Evolutionary conservation across 1,140 invertebrate genomes (phyloP).

Genomic region (Geopemphigus sp.): DNA sequence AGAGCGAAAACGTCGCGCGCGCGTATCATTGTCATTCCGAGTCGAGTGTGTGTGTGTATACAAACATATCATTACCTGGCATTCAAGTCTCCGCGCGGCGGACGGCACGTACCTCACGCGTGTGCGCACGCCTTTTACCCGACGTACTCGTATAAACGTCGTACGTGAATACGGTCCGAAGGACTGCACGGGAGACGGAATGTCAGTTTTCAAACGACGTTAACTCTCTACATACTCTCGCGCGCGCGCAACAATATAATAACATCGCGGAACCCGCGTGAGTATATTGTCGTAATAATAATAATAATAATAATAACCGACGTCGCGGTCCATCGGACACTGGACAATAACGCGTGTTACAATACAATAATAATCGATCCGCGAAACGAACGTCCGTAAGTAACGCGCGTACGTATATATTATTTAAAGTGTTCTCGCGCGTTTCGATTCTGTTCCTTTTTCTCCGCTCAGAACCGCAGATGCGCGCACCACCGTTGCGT

Average conservation of each 20-base stretch:
- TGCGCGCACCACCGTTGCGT: not conserved
- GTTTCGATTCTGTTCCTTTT: constrained; percentile 20
- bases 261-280: not conserved
- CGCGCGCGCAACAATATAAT: not conserved
- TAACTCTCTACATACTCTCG: not conserved
- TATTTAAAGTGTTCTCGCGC: constrained; percentile 40
- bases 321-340: not conserved
- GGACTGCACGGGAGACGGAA: not conserved
- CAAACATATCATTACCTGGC: constrained; percentile 37
- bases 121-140: too few relatives aligned
- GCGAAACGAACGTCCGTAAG: not conserved
- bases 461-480: not conserved
- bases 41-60: constrained; percentile 38
- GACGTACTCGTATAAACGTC: not conserved
- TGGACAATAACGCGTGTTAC: not conserved
- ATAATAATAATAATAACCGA: not conserved
- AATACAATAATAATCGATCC: not conserved
- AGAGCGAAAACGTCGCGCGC: constrained; percentile 2
- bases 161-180: not conserved
- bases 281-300: not conserved
- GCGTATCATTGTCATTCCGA: not conserved
- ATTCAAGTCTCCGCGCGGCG: constrained; percentile 35
- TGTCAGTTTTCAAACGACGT: constrained; percentile 17
- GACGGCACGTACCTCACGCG: constrained; percentile 22
- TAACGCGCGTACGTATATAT: not conserved